A percentile compares a stretch with the other conserved stretches of the same genome.
phyloP scores from a whole-genome alignment of 2,888 invertebrate genomes.

The Phortica okadai region DNA sequence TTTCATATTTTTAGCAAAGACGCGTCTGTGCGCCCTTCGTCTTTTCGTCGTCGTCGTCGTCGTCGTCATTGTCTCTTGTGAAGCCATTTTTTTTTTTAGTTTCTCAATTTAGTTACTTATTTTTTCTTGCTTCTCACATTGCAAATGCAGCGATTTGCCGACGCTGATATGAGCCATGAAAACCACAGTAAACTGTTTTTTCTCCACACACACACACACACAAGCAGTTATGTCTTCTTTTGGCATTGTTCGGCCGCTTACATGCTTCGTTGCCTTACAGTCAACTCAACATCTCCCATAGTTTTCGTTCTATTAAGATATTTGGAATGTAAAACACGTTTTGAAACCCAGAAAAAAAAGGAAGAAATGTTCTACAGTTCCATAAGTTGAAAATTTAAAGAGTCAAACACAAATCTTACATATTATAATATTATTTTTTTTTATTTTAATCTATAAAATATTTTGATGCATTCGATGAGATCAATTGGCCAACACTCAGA shows the following conservation, averaged over 20 bases:
- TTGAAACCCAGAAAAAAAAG: too few relatives aligned
- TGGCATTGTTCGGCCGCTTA: not conserved
- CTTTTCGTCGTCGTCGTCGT: too few relatives aligned
- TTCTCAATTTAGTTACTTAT: not conserved
- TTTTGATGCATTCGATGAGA: too few relatives aligned
- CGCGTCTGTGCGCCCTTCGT: not conserved
- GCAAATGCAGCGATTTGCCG: slow-evolving; percentile 26
- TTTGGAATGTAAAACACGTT: too few relatives aligned
- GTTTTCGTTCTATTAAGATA: too few relatives aligned
- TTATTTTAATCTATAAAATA: too few relatives aligned
- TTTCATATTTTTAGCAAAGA: not conserved
- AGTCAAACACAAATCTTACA: too few relatives aligned
- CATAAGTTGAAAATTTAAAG: too few relatives aligned
- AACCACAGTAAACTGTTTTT: slow-evolving; percentile 24
- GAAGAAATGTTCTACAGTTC: too few relatives aligned
- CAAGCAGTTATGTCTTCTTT: not conserved
- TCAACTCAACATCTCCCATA: not conserved
- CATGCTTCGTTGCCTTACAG: not conserved
- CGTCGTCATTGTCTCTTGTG: not conserved
- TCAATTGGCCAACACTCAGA: too few relatives aligned
- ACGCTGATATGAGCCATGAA: slow-evolving; percentile 25
- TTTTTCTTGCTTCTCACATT: slow-evolving; percentile 10
- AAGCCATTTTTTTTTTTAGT: not conserved
- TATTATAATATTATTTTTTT: too few relatives aligned
- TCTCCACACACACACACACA: not conserved